Conservation (phyloP, 1,140 invertebrate genomes). For the Propsilocerus akamusi region DNA sequence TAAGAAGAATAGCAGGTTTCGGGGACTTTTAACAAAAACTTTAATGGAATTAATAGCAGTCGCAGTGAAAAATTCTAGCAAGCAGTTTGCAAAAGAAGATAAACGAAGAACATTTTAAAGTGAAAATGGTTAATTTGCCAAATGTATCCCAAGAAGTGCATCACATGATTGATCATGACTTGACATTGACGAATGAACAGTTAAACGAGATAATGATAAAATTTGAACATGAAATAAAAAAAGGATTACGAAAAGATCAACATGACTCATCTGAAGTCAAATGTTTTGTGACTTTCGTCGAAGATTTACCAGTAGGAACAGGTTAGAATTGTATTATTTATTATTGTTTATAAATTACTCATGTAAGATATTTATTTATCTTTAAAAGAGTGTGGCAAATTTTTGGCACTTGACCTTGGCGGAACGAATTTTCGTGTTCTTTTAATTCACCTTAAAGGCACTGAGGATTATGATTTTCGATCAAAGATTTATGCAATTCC, state of each 20-base stretch:
- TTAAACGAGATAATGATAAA: constrained; percentile 57
- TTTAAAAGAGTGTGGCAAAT: constrained; percentile 92
- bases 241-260: constrained; percentile 62
- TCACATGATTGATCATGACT: constrained; percentile 28
- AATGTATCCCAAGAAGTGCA: neutral
- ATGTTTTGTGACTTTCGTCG: constrained; percentile 89
- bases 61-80: no score
- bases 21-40: no score
- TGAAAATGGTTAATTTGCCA: no score
- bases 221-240: constrained; percentile 58
- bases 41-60: no score
- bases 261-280: constrained; percentile 70
- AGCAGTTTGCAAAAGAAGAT: no score
- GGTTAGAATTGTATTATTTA: no score
- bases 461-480: constrained; percentile 80
- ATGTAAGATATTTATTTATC: no score
- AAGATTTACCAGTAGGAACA: constrained; percentile 89
- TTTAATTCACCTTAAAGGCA: constrained; percentile 70
- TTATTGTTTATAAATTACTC: no score
- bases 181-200: constrained; percentile 58
- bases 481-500: constrained; percentile 96
- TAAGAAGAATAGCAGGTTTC: no score
- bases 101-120: no score
- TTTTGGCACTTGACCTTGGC: constrained; percentile 92
- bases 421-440: constrained; percentile 98